These are phyloP conservation scores for Nannobrachium achirus DNA, from an alignment of 2,113 vertebrate genomes.

Conservation along the genomic window DNA sequence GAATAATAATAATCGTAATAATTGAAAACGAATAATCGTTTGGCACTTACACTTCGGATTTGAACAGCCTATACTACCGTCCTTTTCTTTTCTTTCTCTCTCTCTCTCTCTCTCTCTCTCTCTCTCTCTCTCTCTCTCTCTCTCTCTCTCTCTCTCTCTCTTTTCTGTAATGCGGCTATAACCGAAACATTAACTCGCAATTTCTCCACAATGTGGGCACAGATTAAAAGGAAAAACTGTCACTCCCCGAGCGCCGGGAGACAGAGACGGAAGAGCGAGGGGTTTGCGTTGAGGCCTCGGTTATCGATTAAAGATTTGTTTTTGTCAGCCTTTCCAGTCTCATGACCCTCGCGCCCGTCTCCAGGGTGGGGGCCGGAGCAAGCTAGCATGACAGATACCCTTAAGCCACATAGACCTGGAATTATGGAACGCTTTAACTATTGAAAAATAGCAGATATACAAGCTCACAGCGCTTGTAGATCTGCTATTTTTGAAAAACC, in stretches of 20 bases:
- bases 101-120: too few relatives aligned
- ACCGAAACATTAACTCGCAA: constrained; percentile 79
- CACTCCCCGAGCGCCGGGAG: constrained; percentile 73
- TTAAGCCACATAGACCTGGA: too few relatives aligned
- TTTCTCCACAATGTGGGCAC: constrained; percentile 78
- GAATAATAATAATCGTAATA: too few relatives aligned
- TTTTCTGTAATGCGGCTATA: constrained; percentile 71
- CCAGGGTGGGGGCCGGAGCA: constrained; percentile 79
- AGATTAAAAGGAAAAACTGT: constrained; percentile 81
- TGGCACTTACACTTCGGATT: constrained; percentile 31
- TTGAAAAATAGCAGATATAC: too few relatives aligned
- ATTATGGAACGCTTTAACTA: too few relatives aligned
- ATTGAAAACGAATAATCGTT: too few relatives aligned
- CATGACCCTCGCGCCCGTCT: constrained; percentile 80
- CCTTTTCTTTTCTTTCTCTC: too few relatives aligned
- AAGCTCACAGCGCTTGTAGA: too few relatives aligned
- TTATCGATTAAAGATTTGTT: constrained; percentile 87
- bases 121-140: too few relatives aligned
- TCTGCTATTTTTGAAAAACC: too few relatives aligned
- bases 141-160: too few relatives aligned
- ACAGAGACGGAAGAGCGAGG: constrained; percentile 77
- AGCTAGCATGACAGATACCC: constrained; percentile 83
- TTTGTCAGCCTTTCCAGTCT: constrained; percentile 84
- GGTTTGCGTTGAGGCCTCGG: constrained; percentile 76
- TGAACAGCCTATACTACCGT: constrained; percentile 55